A percentile compares a stretch with the other conserved stretches of the same genome.
These are phyloP conservation scores for Chrysotoxum bicinctum DNA, from an alignment of 2,888 invertebrate genomes.

Conservation along the genomic window DNA sequence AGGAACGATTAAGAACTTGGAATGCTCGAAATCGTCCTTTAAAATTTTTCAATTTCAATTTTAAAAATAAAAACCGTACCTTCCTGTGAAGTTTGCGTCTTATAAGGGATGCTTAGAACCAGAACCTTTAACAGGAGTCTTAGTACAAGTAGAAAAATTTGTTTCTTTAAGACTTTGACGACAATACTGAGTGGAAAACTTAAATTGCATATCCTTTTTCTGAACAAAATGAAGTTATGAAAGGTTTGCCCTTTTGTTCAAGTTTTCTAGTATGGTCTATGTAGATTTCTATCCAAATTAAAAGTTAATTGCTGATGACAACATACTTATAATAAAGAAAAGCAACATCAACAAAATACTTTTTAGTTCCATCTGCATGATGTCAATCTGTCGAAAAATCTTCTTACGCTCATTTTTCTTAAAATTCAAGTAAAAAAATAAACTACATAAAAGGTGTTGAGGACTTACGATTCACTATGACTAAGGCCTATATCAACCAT, in stretches of 20 bases:
- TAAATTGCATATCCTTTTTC: background rate
- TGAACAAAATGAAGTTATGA: background rate
- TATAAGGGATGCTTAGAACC: too few relatives aligned
- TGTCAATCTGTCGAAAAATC: slow-evolving; percentile 31
- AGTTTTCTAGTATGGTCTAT: background rate
- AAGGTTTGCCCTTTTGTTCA: background rate
- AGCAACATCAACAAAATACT: background rate
- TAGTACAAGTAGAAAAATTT: too few relatives aligned
- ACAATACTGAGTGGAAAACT: background rate
- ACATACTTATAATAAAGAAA: background rate
- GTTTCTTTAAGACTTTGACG: too few relatives aligned
- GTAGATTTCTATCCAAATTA: slow-evolving; percentile 8
- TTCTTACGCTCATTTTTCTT: slow-evolving; percentile 9
- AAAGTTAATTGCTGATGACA: slow-evolving; percentile 12
- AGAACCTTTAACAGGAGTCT: too few relatives aligned
- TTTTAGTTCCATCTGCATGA: slow-evolving; percentile 3
- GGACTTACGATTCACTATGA: slow-evolving; percentile 7
- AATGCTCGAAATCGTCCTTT: too few relatives aligned
- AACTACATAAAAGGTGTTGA: slow-evolving; percentile 19
- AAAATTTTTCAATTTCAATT: too few relatives aligned
- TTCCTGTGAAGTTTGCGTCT: too few relatives aligned
- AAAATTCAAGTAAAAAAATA: background rate
- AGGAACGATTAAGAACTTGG: too few relatives aligned
- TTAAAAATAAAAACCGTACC: too few relatives aligned
- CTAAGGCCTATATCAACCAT: slow-evolving; percentile 26